Conservation (phyloP, 2,797 vertebrate species). For the Octomys mimax region DNA sequence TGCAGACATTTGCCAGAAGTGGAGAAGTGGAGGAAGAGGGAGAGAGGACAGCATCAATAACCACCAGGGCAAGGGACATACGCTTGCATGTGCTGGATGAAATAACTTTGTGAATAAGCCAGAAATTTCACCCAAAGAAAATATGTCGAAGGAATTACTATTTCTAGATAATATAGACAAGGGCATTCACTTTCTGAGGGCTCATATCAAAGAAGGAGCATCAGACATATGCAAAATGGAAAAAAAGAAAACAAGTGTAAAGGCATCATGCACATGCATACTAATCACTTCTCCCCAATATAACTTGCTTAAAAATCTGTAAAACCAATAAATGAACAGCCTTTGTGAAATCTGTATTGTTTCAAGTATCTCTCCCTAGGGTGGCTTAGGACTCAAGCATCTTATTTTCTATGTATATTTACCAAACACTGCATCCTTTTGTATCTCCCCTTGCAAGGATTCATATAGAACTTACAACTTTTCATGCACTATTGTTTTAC, state of each 20-base stretch:
- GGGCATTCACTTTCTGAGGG: background rate
- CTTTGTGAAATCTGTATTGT: background rate
- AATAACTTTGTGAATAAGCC: background rate
- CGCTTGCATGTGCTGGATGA: background rate
- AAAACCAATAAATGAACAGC: background rate
- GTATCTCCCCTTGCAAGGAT: background rate
- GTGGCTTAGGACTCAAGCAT: background rate
- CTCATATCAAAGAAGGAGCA: background rate
- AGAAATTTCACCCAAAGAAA: background rate
- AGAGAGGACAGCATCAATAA: background rate
- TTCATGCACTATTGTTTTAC: background rate
- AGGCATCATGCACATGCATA: background rate
- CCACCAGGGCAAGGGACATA: background rate
- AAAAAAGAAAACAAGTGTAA: background rate
- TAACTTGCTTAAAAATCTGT: background rate
- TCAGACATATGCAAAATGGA: background rate
- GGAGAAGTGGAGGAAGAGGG: rapidly evolving
- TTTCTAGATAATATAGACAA: background rate
- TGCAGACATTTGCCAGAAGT: rapidly evolving
- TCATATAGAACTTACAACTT: background rate
- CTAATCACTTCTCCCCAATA: background rate
- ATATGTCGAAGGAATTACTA: background rate
- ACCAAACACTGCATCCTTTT: background rate
- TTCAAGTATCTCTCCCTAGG: conserved; percentile 8
- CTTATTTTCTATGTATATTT: background rate